These are phyloP conservation scores for Sinella curviseta DNA, from an alignment of 1,140 invertebrate genomes.

Conservation along the genomic window DNA sequence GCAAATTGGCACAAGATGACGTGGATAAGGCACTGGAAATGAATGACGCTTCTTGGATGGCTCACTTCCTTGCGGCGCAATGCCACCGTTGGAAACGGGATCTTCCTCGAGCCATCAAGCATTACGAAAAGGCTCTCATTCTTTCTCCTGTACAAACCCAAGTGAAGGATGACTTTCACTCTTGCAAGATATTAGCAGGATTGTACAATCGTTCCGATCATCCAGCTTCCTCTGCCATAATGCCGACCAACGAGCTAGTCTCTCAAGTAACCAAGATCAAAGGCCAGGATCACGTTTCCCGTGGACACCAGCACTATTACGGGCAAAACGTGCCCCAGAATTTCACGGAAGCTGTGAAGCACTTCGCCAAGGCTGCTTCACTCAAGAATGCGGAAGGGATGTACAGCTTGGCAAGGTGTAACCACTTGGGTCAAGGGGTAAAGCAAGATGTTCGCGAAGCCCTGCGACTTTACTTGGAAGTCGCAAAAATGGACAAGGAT, in stretches of 20 bases:
- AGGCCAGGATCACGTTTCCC: not conserved
- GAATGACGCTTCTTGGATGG: not conserved
- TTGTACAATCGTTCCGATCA: not conserved
- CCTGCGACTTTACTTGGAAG: not conserved
- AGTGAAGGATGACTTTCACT: not conserved
- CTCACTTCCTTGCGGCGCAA: not conserved
- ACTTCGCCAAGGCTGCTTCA: not conserved
- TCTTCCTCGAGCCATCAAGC: not conserved
- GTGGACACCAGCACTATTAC: not conserved
- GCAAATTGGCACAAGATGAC: not conserved
- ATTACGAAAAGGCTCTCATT: not conserved
- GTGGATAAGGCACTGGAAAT: not conserved
- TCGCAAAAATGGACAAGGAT: not conserved
- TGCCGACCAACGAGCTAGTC: no score
- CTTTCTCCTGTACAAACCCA: not conserved
- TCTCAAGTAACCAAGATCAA: not conserved
- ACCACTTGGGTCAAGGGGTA: not conserved
- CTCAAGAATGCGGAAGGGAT: constrained; percentile 22
- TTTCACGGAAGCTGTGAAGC: not conserved
- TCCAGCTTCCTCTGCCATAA: not conserved
- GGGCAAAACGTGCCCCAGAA: not conserved
- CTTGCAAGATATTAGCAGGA: not conserved
- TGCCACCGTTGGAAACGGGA: not conserved
- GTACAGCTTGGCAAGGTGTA: constrained; percentile 2
- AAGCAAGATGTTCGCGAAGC: constrained; percentile 2